phyloP scores from a whole-genome alignment of 1,140 invertebrate species.

The Brachionus manjavacas region DNA sequence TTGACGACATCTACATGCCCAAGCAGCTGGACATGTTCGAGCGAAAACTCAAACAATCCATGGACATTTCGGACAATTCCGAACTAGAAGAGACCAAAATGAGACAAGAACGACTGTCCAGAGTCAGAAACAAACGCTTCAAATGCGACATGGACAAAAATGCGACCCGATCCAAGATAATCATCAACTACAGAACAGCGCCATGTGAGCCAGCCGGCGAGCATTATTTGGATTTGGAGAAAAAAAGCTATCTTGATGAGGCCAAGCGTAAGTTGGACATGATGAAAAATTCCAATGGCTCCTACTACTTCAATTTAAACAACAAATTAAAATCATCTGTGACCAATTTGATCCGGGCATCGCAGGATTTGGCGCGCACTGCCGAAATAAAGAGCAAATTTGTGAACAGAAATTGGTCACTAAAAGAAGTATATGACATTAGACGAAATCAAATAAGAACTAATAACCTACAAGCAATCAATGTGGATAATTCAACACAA shows the following conservation, averaged over 20 bases:
- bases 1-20: conserved; percentile 34
- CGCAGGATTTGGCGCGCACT: conserved; percentile 10
- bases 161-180: not conserved
- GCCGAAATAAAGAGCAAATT: conserved; percentile 1
- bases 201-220: not conserved
- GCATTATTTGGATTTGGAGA: not conserved
- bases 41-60: not conserved
- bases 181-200: not conserved
- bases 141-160: not conserved
- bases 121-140: not conserved
- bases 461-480: not conserved
- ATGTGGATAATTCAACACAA: not conserved
- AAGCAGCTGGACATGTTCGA: conserved; percentile 30
- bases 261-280: not conserved
- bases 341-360: conserved; percentile 16
- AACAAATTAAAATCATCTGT: conserved; percentile 34
- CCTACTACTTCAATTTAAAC: conserved; percentile 15
- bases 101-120: not conserved
- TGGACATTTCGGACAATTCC: conserved; percentile 10
- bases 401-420: conserved; percentile 8
- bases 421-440: conserved; percentile 17
- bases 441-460: not conserved
- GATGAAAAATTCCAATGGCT: not conserved
- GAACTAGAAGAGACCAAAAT: conserved; percentile 27
- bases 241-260: conserved; percentile 29